A percentile compares a stretch with the other conserved stretches of the same genome.
Evolutionary conservation across 2,888 invertebrate genomes (phyloP).

Genomic region (Trichacis sp.): DNA sequence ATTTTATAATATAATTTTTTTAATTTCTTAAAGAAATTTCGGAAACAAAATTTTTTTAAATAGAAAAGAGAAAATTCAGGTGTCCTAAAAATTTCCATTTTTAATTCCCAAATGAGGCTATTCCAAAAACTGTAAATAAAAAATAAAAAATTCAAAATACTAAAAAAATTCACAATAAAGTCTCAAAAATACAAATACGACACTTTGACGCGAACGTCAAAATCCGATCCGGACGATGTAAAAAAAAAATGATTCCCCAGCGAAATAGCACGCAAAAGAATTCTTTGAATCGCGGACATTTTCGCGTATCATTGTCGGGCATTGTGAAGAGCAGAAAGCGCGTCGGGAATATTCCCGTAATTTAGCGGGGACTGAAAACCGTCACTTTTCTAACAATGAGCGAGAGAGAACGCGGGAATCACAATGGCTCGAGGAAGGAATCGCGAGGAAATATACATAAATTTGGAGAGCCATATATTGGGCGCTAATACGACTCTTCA

Average conservation of each 20-base stretch:
- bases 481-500: slow-evolving; percentile 34
- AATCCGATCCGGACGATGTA: too few relatives aligned
- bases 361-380: slow-evolving; percentile 34
- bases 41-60: too few relatives aligned
- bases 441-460: slow-evolving; percentile 42
- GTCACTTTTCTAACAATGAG: slow-evolving; percentile 37
- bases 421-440: slow-evolving; percentile 34
- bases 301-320: slow-evolving; percentile 30
- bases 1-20: too few relatives aligned
- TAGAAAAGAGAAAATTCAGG: too few relatives aligned
- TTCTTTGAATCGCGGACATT: slow-evolving; percentile 7
- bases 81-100: too few relatives aligned
- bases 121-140: too few relatives aligned
- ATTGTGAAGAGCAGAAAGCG: slow-evolving; percentile 24
- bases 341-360: slow-evolving; percentile 34
- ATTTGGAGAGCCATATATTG: slow-evolving; percentile 40
- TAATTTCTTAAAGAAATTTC: too few relatives aligned
- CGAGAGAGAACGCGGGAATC: slow-evolving; percentile 21
- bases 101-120: too few relatives aligned
- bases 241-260: too few relatives aligned
- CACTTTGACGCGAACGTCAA: too few relatives aligned
- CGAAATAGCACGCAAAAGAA: too few relatives aligned
- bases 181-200: background rate
- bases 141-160: too few relatives aligned
- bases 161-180: background rate